Evolutionary conservation across 2,797 vertebrate genomes (phyloP).

Genomic region (Anguilla marmorata): DNA sequence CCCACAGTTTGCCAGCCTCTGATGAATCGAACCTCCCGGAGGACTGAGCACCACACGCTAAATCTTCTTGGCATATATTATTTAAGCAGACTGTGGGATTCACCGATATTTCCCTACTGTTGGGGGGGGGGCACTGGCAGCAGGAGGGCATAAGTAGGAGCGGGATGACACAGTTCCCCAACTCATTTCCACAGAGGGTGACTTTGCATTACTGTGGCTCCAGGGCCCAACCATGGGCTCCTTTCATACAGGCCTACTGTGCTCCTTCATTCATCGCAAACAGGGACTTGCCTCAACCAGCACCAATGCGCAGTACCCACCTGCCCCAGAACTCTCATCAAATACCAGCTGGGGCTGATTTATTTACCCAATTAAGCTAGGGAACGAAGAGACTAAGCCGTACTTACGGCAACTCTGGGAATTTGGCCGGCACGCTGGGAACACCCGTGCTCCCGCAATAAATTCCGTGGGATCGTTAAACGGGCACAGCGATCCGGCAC

Average conservation of each 20-base stretch:
- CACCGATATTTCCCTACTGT: not conserved
- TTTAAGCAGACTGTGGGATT: conserved; percentile 19
- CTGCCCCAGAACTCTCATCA: not conserved
- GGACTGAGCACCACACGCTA: conserved; percentile 17
- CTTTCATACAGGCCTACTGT: not conserved
- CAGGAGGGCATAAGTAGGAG: not conserved
- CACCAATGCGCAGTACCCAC: not conserved
- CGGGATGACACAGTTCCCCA: not conserved
- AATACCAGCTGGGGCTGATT: not conserved
- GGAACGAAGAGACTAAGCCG: not conserved
- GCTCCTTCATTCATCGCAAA: not conserved
- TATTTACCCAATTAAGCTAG: not conserved
- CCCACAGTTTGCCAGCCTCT: not conserved
- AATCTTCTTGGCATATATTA: conserved; percentile 25
- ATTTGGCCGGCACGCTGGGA: not conserved
- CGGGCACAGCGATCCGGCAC: not conserved
- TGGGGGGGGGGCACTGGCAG: not conserved
- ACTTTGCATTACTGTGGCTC: not conserved
- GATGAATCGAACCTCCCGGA: conserved; percentile 14
- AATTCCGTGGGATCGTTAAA: not conserved
- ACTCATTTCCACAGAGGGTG: not conserved
- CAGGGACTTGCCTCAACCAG: not conserved
- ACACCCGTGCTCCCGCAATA: not conserved
- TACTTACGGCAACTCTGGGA: not conserved
- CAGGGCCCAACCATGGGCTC: not conserved